phyloP scores from a whole-genome alignment of 2,888 invertebrate genomes.

The Amphiduros pacificus region DNA sequence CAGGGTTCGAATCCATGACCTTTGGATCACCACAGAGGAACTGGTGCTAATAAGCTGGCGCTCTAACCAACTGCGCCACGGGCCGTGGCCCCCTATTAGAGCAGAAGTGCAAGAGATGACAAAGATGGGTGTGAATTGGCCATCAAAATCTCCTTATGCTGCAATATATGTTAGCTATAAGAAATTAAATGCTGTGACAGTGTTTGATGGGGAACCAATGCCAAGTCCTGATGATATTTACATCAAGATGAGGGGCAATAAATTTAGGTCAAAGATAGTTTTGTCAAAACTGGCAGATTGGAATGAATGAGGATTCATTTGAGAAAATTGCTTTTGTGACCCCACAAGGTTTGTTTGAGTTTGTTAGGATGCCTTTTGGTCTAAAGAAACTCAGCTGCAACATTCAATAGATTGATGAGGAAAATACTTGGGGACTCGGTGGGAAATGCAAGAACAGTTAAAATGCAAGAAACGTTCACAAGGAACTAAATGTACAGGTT shows the following conservation, averaged over 20 bases:
- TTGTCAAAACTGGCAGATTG: background rate
- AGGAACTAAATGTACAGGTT: no score
- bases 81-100: no score
- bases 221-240: background rate
- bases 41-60: no score
- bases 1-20: no score
- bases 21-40: no score
- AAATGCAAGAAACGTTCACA: constrained; percentile 12
- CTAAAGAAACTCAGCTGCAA: constrained; percentile 16
- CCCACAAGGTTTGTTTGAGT: background rate
- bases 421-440: constrained; percentile 6
- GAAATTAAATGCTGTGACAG: background rate
- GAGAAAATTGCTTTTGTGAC: constrained; percentile 4
- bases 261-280: background rate
- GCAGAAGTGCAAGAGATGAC: background rate
- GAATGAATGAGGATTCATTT: constrained; percentile 3
- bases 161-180: background rate
- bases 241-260: background rate
- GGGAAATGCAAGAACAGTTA: background rate
- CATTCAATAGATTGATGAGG: constrained; percentile 20
- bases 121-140: background rate
- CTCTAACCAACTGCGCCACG: no score
- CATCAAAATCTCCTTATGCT: background rate
- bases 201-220: background rate
- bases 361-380: constrained; percentile 18